These are phyloP conservation scores for Seira musarum DNA, from an alignment of 2,888 invertebrate genomes.

Conservation along the genomic window DNA sequence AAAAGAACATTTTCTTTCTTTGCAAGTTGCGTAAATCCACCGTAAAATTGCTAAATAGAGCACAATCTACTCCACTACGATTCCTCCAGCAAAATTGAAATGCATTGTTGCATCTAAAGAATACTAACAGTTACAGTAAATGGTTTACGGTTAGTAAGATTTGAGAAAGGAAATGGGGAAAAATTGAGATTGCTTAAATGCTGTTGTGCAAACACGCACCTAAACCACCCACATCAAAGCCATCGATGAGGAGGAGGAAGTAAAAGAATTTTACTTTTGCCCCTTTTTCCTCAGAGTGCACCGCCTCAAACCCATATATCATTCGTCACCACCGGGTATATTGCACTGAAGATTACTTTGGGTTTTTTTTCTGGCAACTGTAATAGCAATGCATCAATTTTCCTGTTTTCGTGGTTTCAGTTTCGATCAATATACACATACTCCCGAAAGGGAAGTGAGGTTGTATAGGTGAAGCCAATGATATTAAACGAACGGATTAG, in stretches of 20 bases:
- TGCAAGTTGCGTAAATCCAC: background rate
- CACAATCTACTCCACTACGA: too few species aligned
- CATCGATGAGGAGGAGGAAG: background rate
- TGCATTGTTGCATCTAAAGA: too few species aligned
- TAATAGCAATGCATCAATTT: conserved; percentile 42
- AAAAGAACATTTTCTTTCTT: too few species aligned
- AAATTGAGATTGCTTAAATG: background rate
- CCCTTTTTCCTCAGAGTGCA: conserved; percentile 26
- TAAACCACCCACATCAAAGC: background rate
- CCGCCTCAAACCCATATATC: conserved; percentile 32
- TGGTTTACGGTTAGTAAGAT: background rate
- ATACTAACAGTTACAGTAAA: too few species aligned
- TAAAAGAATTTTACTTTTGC: conserved; percentile 22
- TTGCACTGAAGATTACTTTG: conserved; percentile 10
- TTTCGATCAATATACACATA: conserved; percentile 2
- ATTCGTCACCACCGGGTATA: conserved; percentile 24
- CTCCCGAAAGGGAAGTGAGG: background rate
- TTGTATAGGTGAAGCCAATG: background rate
- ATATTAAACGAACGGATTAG: conserved; percentile 10
- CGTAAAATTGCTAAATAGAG: background rate
- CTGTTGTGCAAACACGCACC: conserved; percentile 3
- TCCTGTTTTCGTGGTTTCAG: background rate
- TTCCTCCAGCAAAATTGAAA: too few species aligned
- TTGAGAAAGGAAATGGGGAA: background rate
- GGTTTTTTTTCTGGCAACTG: background rate